Evolutionary conservation across 2,797 vertebrate species (phyloP), one percentile per base, ranked within the genome.

Genomic region (Acipenser transmontanus): DNA sequence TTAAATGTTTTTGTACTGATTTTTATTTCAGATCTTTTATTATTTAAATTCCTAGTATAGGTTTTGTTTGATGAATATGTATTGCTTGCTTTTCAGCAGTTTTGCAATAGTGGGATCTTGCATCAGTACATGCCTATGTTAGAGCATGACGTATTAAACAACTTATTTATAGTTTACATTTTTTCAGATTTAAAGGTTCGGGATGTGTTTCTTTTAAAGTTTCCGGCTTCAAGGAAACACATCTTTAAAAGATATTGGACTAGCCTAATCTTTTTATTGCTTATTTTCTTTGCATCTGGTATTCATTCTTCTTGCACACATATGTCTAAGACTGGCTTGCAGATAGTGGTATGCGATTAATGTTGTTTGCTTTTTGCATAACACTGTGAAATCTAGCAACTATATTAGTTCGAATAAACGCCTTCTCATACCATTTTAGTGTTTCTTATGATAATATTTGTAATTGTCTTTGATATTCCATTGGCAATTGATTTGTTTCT

Each of bases 381-480:
- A 96, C 91, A 79, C 78, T 78, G 77, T 90, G 85, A 89, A 87
- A 91, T 89, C 73, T 91, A 88, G 90, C 88, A 93, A 95, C 97
- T 99, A 94, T 99, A 99, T 99, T 99, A 98, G 97, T 99, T 99
- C 97, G 95, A 99, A 99, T 99, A 99, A 99, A 99, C 97, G 95
- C 96, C 97, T 97, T 97, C 94, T 97, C 92, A 90, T 92, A 89
- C 87, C 86, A 87, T 89, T 85, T 81, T 91, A 88, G 83, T 78
- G 86, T 81, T 85, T 83, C 69, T 34, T 80, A 11, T 6, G 12
- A 11, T 48, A 12, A 74, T 64, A 73, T 68, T 76, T 77, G 65
- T 69, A 64, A 73, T 66, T 63, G 70, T 69, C 34, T 34, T 34
- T 34, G 20, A 74, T 77, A 14, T 72, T 74, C 67, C 47, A 73